Base-by-base conservation (phyloP, 2,113 vertebrate genomes). In the Synchiropus splendidus region DNA sequence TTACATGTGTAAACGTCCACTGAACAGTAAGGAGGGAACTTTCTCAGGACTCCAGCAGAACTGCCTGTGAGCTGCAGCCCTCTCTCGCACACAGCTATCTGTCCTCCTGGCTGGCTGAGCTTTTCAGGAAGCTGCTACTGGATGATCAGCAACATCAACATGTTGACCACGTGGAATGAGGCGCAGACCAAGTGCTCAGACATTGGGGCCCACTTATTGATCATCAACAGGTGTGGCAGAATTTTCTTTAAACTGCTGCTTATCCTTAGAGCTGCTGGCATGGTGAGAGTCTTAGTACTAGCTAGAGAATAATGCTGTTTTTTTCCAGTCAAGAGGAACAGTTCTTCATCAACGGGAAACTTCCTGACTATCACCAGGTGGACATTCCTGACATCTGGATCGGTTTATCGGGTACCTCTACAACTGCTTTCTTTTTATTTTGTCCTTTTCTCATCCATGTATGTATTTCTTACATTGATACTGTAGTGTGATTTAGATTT, bases 321-420 rank as follows among this genome's bases (percentile, higher is more conserved):
- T 32, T 10, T 45, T 45, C 16, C 47, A 87, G 86, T 66, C 36
- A 80, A 49, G 80, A 77, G 0, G 86, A 88, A 32, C 86, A 88
- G 61, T 83, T 42, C 64, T 87, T 67, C 52, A 78, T 88, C 2
- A 87, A 87, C 6, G 64, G 51, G 6, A 57, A 62, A n/a, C 78
- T 88, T 18, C 84, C 85, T 11, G 84, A 88, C 48, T 76, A 87
- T 31, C 80, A 85, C 56, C 77, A 75, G 6, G 61, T 69, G 11
- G 78, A 82, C 15, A 61, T 88, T 15, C 85, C 85, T 8, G 85
- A 88, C 60, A 56, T 87, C 31, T 87, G 86, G 86, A 82, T 87
- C 12, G 86, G 86, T 42, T 39, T 86, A 54, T 85, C 84, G 66
- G 86, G 86, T 88, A 45, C 11, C 37, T 10, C 16, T 5, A 4